Base-by-base conservation (phyloP, 2,113 vertebrate genomes). In the Pseudopipra pipra region DNA sequence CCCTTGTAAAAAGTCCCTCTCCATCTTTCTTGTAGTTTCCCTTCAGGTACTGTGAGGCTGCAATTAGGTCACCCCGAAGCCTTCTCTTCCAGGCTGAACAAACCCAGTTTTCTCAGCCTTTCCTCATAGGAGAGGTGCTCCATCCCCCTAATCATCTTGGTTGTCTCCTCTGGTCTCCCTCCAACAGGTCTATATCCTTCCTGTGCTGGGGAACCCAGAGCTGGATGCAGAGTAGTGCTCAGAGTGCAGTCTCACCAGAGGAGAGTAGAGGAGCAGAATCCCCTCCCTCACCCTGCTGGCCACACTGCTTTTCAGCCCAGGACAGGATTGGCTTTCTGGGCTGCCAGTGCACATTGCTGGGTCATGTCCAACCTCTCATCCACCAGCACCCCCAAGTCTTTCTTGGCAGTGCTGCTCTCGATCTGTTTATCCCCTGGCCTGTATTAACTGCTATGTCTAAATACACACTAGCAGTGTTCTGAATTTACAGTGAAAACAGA, bases 371-470 rank as follows among this genome's bases (percentile, higher is more conserved):
- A 41, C 55, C 67, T 62, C 67, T 62, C 47, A 83, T 62, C 79
- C 49, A 90, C 35, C 79, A 49, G 55, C 63, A 49, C 8, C 63
- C 47, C 41, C 25, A 63, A 43, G 14, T 62, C 23, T 63, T 46
- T 46, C 63, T 70, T 1, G 0, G 8, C 87, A 63, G 72, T 19
- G 35, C 41, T 56, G 63, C 35, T 90, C 56, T 56, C 9, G 10
- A 8, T 84, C 72, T 84, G 2, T 63, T 84, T 23, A 71, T 84
- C 41, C 35, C 47, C 49, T 31, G 71, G 87, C 25, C 41, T 84
- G 72, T 75, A 74, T 89, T 68, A 90, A 80, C 68, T 71, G 65
- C 62, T 68, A 9, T 68, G 73, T 82, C 83, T 94, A 93, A 94
- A 65, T 84, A 89, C 43, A 77, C 39, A 72, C 12, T 27, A 87